Evolutionary conservation across 2,888 invertebrate species (phyloP).

Genomic region (Drosophila pseudotalamancana): DNA sequence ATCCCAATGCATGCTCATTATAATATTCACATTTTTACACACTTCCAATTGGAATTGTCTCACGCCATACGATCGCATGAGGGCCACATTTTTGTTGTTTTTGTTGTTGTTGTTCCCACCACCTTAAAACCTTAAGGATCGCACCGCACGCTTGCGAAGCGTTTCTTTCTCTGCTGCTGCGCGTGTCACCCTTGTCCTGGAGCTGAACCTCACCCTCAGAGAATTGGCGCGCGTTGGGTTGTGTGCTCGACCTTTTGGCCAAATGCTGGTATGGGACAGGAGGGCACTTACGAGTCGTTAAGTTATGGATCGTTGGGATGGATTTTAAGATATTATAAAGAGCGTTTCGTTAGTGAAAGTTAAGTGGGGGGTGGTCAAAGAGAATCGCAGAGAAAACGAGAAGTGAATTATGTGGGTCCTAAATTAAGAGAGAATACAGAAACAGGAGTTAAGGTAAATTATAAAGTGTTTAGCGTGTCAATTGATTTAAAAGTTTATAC

Average conservation of each 20-base stretch:
- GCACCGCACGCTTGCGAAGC: slow-evolving; percentile 14
- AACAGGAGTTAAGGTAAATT: not conserved
- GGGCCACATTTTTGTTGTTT: slow-evolving; percentile 63
- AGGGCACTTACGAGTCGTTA: slow-evolving; percentile 33
- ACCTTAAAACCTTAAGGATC: slow-evolving; percentile 46
- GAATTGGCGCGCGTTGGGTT: slow-evolving; percentile 32
- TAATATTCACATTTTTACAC: not conserved
- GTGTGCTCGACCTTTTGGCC: slow-evolving; percentile 73
- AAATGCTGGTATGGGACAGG: slow-evolving; percentile 67
- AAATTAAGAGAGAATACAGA: not conserved
- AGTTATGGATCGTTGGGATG: slow-evolving; percentile 42
- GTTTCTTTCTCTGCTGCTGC: slow-evolving; percentile 24
- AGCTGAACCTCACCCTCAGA: slow-evolving; percentile 31
- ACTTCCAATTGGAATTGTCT: slow-evolving; percentile 46
- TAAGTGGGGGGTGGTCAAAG: not conserved
- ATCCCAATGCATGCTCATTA: slow-evolving; percentile 12
- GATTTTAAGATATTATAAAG: slow-evolving; percentile 46
- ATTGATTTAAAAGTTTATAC: no score
- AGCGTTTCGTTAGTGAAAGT: slow-evolving; percentile 22
- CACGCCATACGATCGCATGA: slow-evolving; percentile 73
- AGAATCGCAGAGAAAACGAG: not conserved
- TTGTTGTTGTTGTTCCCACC: slow-evolving; percentile 31
- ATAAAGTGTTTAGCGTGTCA: no score
- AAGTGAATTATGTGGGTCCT: not conserved
- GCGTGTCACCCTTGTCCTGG: slow-evolving; percentile 63